These are phyloP conservation scores for Hypocryptadius cinnamomeus DNA, from an alignment of 2,113 vertebrate genomes.

Conservation along the genomic window DNA sequence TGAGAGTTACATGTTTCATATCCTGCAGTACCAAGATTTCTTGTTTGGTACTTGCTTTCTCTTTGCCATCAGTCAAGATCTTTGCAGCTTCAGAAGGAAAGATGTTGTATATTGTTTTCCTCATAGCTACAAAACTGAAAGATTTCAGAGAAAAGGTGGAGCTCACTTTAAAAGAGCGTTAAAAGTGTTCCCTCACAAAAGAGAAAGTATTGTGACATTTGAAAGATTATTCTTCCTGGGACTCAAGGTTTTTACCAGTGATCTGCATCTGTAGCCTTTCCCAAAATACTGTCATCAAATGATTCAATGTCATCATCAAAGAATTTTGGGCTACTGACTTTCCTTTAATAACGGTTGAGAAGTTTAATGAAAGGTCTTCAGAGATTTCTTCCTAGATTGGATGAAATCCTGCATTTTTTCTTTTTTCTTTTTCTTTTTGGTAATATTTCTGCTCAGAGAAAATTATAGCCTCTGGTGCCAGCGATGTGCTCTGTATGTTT, in stretches of 20 bases:
- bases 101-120: fast-evolving
- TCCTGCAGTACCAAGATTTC: not conserved
- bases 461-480: slow-evolving; percentile 74
- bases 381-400: slow-evolving; percentile 69
- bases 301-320: slow-evolving; percentile 70
- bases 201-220: slow-evolving; percentile 54
- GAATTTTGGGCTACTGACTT: slow-evolving; percentile 70
- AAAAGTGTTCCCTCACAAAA: slow-evolving; percentile 25
- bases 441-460: slow-evolving; percentile 72
- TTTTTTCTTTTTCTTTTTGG: slow-evolving; percentile 23
- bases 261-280: slow-evolving; percentile 47
- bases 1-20: not conserved
- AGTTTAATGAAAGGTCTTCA: slow-evolving; percentile 70
- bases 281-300: slow-evolving; percentile 60
- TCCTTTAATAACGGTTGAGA: slow-evolving; percentile 70
- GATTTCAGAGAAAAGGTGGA: not conserved
- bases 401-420: slow-evolving; percentile 51
- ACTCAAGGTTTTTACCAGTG: slow-evolving; percentile 42
- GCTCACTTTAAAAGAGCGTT: not conserved
- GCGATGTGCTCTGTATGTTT: slow-evolving; percentile 68
- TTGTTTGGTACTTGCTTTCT: not conserved
- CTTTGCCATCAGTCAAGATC: not conserved
- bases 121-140: not conserved
- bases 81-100: not conserved
- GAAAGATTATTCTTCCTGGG: slow-evolving; percentile 41